phyloP scores from a whole-genome alignment of 2,888 invertebrate species.

The Drosophila melanocephala region DNA sequence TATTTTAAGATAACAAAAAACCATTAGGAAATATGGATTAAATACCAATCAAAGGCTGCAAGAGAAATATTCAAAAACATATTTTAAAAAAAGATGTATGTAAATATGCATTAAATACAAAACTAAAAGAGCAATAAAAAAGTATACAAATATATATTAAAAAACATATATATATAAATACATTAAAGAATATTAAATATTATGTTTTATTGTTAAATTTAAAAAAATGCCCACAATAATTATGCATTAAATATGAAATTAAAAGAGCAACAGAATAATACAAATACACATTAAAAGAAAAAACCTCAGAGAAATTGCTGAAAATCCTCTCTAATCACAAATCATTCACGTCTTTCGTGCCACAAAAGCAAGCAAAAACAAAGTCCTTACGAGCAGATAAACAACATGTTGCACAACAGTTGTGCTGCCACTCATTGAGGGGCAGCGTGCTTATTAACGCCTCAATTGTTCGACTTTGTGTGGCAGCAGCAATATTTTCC shows the following conservation, averaged over 20 bases:
- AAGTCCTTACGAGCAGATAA: not conserved
- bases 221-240: not conserved
- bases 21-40: not conserved
- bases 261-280: not conserved
- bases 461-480: conserved; percentile 42
- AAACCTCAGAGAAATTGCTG: not conserved
- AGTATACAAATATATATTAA: too few relatives aligned
- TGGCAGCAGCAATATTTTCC: conserved; percentile 25
- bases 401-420: conserved; percentile 35
- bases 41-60: not conserved
- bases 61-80: not conserved
- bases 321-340: not conserved
- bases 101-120: not conserved
- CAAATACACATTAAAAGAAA: not conserved
- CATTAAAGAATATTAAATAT: not conserved
- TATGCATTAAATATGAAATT: not conserved
- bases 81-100: not conserved
- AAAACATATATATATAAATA: not conserved
- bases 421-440: conserved; percentile 28
- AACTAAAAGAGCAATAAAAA: too few relatives aligned
- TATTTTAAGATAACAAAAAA: not conserved
- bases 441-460: conserved; percentile 65
- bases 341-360: not conserved
- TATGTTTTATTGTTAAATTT: not conserved
- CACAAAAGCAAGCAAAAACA: conserved; percentile 1